These are phyloP conservation scores for Lasioglossum leucozonium DNA, from an alignment of 2,888 invertebrate species.

Conservation along the genomic window DNA sequence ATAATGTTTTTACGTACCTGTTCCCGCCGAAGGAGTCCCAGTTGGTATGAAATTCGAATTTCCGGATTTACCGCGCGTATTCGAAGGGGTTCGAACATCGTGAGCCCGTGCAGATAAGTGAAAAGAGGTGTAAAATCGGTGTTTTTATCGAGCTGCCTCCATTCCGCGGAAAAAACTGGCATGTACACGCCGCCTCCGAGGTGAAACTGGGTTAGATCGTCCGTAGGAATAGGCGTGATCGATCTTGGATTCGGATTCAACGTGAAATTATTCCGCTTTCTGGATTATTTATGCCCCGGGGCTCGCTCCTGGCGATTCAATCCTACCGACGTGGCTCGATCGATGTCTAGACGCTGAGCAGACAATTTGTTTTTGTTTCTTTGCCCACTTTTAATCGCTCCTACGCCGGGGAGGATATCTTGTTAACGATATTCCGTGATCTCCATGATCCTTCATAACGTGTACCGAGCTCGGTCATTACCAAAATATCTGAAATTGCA, in stretches of 20 bases:
- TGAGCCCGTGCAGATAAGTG: conserved; percentile 39
- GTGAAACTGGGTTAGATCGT: conserved; percentile 74
- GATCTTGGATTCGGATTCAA: conserved; percentile 71
- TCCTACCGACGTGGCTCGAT: conserved; percentile 47
- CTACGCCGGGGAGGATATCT: not conserved
- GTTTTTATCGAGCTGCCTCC: conserved; percentile 65
- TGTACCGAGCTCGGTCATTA: too few species aligned
- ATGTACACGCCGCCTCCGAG: conserved; percentile 65
- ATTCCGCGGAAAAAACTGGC: conserved; percentile 41
- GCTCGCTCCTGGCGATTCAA: conserved; percentile 28
- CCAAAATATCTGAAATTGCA: too few species aligned
- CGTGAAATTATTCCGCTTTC: conserved; percentile 67
- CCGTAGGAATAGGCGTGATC: conserved; percentile 67
- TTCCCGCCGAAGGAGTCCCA: not conserved
- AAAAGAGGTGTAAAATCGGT: conserved; percentile 61
- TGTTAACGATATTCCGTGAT: not conserved
- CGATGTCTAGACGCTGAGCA: conserved; percentile 50
- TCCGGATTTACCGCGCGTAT: not conserved
- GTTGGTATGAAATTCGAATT: not conserved
- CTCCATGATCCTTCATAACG: not conserved
- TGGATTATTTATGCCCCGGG: conserved; percentile 67
- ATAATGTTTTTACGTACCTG: not conserved
- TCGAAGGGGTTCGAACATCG: not conserved
- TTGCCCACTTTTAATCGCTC: conserved; percentile 2
- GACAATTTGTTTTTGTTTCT: conserved; percentile 10